phyloP scores from a whole-genome alignment of 2,113 vertebrate genomes.

The Bagarius yarrelli region DNA sequence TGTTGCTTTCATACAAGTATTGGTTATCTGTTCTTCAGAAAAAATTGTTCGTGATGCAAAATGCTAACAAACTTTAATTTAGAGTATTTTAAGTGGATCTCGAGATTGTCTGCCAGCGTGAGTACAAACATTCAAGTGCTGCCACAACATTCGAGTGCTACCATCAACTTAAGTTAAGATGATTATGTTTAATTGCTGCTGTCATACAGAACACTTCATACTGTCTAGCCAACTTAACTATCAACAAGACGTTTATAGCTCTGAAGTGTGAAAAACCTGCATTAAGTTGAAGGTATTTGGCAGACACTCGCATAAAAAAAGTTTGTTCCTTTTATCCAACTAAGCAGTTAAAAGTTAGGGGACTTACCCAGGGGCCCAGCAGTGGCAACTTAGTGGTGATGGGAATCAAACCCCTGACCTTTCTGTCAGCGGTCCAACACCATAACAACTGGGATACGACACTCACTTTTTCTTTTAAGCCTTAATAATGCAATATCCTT shows the following conservation, averaged over 20 bases:
- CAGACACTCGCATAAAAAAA: no score
- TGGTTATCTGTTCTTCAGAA: neutral
- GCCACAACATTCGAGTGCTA: neutral
- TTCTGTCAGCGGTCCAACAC: no score
- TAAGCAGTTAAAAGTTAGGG: no score
- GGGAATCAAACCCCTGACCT: no score
- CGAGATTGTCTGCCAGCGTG: neutral
- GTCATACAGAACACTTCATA: neutral
- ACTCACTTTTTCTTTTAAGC: no score
- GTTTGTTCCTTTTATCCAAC: no score
- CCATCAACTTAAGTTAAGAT: neutral
- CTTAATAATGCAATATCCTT: no score
- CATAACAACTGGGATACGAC: no score
- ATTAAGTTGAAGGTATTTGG: neutral
- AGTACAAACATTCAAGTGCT: no score
- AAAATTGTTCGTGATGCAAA: neutral
- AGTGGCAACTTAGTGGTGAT: no score
- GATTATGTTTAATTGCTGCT: neutral
- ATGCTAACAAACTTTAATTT: neutral
- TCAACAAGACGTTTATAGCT: neutral
- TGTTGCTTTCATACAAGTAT: no score
- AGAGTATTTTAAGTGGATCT: neutral
- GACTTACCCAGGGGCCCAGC: no score
- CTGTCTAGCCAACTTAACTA: neutral
- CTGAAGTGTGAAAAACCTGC: neutral